These are phyloP conservation scores for Poecile montanus DNA, from an alignment of 2,797 vertebrate species.

Conservation along the genomic window DNA sequence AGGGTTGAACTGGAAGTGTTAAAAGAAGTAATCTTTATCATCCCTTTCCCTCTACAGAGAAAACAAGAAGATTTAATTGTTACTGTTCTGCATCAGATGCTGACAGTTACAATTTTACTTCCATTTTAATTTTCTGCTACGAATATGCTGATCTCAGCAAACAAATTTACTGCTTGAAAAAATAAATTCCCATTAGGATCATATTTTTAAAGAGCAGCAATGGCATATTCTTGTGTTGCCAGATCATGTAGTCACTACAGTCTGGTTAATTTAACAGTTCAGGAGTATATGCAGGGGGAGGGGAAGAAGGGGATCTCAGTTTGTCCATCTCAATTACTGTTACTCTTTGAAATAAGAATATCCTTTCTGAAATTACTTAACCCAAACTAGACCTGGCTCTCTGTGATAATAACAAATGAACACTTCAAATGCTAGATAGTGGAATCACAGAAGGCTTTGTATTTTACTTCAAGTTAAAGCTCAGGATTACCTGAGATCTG, in stretches of 20 bases:
- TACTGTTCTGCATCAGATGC: background rate
- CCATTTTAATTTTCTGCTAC: background rate
- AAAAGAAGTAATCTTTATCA: background rate
- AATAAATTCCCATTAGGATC: background rate
- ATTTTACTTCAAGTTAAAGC: background rate
- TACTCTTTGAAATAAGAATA: background rate
- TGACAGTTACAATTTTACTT: background rate
- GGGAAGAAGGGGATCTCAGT: background rate
- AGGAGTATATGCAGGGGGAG: background rate
- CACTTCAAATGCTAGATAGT: background rate
- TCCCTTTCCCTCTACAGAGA: background rate
- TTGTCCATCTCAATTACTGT: background rate
- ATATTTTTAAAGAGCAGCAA: background rate
- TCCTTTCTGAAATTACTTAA: background rate
- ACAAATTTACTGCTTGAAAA: background rate
- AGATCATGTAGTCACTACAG: background rate
- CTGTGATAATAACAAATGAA: background rate
- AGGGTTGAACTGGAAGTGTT: background rate
- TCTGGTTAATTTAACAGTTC: background rate
- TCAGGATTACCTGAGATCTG: background rate
- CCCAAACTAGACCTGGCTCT: background rate
- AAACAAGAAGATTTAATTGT: background rate
- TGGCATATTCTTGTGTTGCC: background rate
- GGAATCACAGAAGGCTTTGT: background rate
- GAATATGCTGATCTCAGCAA: background rate